Evolutionary conservation across 2,888 invertebrate species (phyloP).

Genomic region (Didymodactylos carnosus): DNA sequence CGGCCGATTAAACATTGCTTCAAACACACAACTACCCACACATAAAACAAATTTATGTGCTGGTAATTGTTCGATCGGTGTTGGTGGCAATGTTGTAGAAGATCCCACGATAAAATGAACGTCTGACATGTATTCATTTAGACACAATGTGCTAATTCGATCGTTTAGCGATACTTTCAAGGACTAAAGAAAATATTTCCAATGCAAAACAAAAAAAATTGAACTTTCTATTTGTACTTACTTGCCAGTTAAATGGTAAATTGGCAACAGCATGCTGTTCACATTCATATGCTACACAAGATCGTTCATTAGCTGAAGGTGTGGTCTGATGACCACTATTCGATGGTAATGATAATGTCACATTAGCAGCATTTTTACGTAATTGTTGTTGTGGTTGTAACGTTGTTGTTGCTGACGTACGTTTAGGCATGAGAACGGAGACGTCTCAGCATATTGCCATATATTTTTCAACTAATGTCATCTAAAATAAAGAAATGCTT

Average conservation of each 20-base stretch:
- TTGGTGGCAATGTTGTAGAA: not conserved
- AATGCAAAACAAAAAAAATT: not conserved
- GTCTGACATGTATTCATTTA: constrained; percentile 8
- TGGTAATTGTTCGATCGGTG: constrained; percentile 38
- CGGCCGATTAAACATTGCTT: constrained; percentile 59
- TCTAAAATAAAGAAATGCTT: no score
- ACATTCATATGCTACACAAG: no score
- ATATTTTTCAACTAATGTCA: no score
- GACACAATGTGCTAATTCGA: not conserved
- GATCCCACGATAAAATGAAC: not conserved
- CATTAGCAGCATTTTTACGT: no score
- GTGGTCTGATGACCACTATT: no score
- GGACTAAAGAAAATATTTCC: not conserved
- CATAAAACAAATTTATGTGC: constrained; percentile 52
- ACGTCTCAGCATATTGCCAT: no score
- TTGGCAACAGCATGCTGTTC: no score
- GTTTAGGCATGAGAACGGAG: no score
- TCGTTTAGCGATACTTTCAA: not conserved
- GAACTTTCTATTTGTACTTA: not conserved
- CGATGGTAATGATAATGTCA: no score
- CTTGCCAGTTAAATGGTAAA: not conserved
- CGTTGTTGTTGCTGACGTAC: no score
- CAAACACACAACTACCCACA: constrained; percentile 63
- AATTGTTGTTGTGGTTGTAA: no score
- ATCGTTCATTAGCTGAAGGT: no score